Evolutionary conservation across 2,888 invertebrate species (phyloP).

Genomic region (Nasonovia ribisnigri): DNA sequence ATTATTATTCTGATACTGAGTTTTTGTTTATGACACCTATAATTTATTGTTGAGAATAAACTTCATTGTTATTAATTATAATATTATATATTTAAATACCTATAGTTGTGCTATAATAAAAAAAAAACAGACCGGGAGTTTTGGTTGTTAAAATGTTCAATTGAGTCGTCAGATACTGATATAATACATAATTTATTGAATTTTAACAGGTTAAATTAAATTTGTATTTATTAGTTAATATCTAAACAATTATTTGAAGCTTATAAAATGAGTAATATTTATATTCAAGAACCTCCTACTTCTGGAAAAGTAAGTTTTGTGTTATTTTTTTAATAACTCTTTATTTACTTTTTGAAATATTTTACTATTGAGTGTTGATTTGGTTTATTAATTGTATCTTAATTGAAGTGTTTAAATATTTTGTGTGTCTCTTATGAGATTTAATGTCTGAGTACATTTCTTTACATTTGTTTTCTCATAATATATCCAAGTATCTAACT

Average conservation of each 20-base stretch:
- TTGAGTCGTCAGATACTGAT: background rate
- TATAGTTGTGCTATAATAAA: background rate
- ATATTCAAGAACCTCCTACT: constrained; percentile 96
- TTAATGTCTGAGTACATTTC: background rate
- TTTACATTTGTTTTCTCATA: background rate
- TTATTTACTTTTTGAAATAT: constrained; percentile 34
- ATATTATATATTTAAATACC: background rate
- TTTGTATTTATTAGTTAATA: background rate
- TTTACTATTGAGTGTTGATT: background rate
- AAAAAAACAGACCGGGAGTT: background rate
- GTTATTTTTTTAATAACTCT: constrained; percentile 42
- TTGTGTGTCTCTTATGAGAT: background rate
- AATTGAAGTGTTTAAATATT: background rate
- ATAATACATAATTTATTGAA: background rate
- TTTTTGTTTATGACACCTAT: background rate
- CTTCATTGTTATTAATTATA: background rate
- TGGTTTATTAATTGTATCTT: background rate
- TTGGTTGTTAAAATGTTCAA: background rate
- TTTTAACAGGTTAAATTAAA: background rate
- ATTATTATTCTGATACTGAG: background rate
- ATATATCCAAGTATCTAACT: no score
- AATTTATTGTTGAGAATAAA: background rate
- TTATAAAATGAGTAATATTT: constrained; percentile 91
- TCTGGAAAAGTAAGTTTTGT: constrained; percentile 84
- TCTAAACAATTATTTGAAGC: background rate